Base-by-base conservation (phyloP, 2,797 vertebrate species). In the Pangasius djambal region DNA sequence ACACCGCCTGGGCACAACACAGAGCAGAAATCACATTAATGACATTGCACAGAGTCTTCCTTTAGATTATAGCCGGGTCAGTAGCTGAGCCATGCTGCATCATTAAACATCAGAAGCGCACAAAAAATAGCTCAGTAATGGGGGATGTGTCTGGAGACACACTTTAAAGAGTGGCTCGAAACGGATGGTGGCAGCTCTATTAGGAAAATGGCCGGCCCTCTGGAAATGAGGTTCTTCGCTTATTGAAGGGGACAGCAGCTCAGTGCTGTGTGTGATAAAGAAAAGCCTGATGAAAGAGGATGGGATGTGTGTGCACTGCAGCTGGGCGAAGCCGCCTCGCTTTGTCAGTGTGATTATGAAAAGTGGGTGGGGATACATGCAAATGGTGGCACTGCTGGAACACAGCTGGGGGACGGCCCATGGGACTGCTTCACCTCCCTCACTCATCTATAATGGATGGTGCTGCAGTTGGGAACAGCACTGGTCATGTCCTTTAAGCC, bases 381-480 rank as follows among this genome's bases (percentile, higher is more conserved):
- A 90, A 92, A 91, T 89, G 50, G 63, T 83, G 79, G 74, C 88
- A 83, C 89, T 77, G 90, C 89, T 90, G 81, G 88, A 85, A 82
- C 87, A 84, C 90, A 91, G 89, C 88, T 91, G 92, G 89, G 84
- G 88, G 79, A 48, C 15, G 55, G 55, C 85, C 88, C 89, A 74
- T 70, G 88, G 89, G 88, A 89, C 61, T 31, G 83, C 81, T 89
- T 44, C 59, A 86, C 85, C 79, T 72, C 78, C 50, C 85, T 72
- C 85, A 65, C 59, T 91, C 63, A 89, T 91, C 74, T 89, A 91
- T 93, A 89, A 92, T 91, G 28, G 83, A 91, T 90, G 90, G 81
- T 70, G 57, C 65, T 72, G 75, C 86, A 85, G 85, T 74, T 89
- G 74, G 61, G 67, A 87, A 84, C 65, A 82, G 57, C 59, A 9